Base-by-base conservation (phyloP, 1,140 invertebrate genomes). In the Radopholus similis region DNA sequence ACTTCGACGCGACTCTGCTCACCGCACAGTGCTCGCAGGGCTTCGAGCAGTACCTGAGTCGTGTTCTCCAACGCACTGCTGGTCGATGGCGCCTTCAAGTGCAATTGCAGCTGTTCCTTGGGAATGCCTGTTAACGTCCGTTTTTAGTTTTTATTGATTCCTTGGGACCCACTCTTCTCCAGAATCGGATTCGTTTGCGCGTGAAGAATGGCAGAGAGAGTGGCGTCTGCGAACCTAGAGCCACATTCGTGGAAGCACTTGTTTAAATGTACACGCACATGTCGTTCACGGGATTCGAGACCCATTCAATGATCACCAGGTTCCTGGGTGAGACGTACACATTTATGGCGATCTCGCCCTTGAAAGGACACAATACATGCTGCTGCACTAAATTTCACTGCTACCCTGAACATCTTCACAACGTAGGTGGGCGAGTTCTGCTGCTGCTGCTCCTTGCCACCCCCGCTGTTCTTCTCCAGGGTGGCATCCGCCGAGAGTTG, bases 171-270 rank as follows among this genome's bases (percentile, higher is more conserved):
- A 81, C 76, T 55, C 70, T 78, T 78, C 11, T 73, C 70, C 26
- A 78, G 77, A 42, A 81, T 67, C 18, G 78, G 77, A 58, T 78
- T 78, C 1, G 66, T 66, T 53, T 78, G 65, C 18, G 77, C 77
- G 56, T 78, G 80, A n/a, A 82, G 42, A 57, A 82, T 63, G 2
- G 75, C 91, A 9, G 91, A 90, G 35, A 97, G 85, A 13, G 95
- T 89, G 21, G 93, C 90, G 86, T 98, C 95, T 1, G 95, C 93
- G 84, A 91, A 97, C 91, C 97, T 97, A 69, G 26, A 32, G n/a
- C n/a, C n/a, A 47, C 23, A 15, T 11, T 4, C 44, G 26, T 18
- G 8, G 6, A 28, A 42, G 34, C 26, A 37, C 11, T 13, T 23
- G 21, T 57, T 57, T 44, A 18, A 38, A 56, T 56, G n/a, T 42